Conservation (phyloP, 2,888 invertebrate genomes). For the Phyllotreta striolata region DNA sequence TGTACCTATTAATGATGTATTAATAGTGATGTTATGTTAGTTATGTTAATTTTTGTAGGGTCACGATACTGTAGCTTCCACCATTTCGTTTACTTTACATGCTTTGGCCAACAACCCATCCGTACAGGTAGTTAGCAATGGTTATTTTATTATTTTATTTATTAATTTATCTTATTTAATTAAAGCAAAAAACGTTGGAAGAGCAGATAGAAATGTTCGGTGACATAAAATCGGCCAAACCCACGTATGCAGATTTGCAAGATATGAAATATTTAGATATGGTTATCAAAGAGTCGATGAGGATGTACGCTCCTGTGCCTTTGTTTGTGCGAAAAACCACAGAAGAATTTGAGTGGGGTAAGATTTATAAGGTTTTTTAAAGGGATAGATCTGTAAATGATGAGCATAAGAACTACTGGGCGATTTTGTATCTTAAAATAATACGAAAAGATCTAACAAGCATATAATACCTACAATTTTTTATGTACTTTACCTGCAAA, state of each 20-base stretch:
- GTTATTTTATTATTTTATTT: no score
- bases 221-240: slow-evolving; percentile 41
- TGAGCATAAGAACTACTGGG: no score
- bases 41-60: slow-evolving; percentile 56
- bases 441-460: no score
- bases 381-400: no score
- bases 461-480: no score
- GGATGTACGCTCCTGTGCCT: slow-evolving; percentile 66
- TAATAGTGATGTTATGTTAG: no score
- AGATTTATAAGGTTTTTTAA: not conserved
- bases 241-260: slow-evolving; percentile 58
- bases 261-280: slow-evolving; percentile 66
- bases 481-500: no score
- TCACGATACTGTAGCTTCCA: slow-evolving; percentile 63
- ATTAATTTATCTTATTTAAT: slow-evolving; percentile 29
- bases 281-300: slow-evolving; percentile 65
- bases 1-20: no score
- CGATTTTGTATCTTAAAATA: no score
- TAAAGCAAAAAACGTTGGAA: slow-evolving; percentile 57
- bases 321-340: slow-evolving; percentile 60
- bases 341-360: slow-evolving; percentile 52
- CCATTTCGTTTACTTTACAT: slow-evolving; percentile 61
- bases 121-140: slow-evolving; percentile 53
- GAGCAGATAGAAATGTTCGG: slow-evolving; percentile 58
- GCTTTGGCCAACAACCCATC: slow-evolving; percentile 59